Conservation (phyloP, 2,888 invertebrate genomes). For the Spodoptera exigua region DNA sequence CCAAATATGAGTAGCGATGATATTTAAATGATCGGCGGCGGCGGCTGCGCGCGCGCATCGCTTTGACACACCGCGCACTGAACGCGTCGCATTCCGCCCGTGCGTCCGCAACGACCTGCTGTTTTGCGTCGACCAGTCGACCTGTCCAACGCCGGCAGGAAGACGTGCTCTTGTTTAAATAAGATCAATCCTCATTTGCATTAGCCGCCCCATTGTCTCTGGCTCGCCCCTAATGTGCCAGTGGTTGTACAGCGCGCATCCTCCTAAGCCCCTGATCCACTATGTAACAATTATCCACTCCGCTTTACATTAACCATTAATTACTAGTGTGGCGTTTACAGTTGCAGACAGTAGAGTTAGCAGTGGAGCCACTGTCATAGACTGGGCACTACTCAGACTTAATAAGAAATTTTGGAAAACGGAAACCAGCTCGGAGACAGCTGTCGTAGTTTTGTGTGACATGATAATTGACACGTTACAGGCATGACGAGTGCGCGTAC, state of each 20-base stretch:
- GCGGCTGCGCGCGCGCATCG: constrained; percentile 55
- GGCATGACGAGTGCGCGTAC: constrained; percentile 15
- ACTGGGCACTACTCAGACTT: too few relatives aligned
- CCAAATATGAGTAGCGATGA: constrained; percentile 70
- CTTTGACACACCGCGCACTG: constrained; percentile 59
- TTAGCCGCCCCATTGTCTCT: constrained; percentile 20
- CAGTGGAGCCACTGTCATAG: too few relatives aligned
- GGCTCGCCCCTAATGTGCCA: background rate
- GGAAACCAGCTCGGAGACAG: too few relatives aligned
- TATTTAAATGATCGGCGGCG: constrained; percentile 72
- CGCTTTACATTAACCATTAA: too few relatives aligned
- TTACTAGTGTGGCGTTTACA: too few relatives aligned
- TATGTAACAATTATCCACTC: too few relatives aligned
- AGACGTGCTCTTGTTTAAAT: constrained; percentile 20
- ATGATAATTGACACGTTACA: constrained; percentile 28
- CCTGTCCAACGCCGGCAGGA: constrained; percentile 33
- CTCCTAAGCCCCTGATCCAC: too few relatives aligned
- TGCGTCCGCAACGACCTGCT: constrained; percentile 34
- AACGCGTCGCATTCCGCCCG: constrained; percentile 52
- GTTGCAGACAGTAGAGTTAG: too few relatives aligned
- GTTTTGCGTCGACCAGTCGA: constrained; percentile 41
- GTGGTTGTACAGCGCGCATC: too few relatives aligned
- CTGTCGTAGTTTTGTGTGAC: too few relatives aligned
- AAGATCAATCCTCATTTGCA: constrained; percentile 29
- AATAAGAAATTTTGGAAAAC: too few relatives aligned